A percentile compares a stretch with the other conserved stretches of the same genome.
These are phyloP conservation scores for Micromesistius poutassou DNA, from an alignment of 2,797 vertebrate genomes.

Conservation along the genomic window DNA sequence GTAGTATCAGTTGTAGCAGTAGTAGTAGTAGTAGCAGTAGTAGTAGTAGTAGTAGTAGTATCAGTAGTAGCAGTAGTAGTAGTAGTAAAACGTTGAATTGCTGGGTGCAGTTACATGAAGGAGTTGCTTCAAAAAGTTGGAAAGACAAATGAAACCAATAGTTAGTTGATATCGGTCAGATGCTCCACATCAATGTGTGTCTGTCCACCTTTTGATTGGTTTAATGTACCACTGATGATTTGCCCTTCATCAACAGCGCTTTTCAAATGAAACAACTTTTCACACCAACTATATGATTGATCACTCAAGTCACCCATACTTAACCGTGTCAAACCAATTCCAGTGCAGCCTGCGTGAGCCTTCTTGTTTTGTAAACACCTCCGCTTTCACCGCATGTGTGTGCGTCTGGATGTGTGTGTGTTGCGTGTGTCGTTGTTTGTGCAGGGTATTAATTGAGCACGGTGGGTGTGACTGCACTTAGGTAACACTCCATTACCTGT, in stretches of 20 bases:
- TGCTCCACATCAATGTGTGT: too few relatives aligned
- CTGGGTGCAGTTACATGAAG: too few relatives aligned
- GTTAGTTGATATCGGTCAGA: too few relatives aligned
- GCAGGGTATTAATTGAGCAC: constrained; percentile 45
- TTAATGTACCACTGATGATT: constrained; percentile 12
- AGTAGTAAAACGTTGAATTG: too few relatives aligned
- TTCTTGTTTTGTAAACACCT: constrained; percentile 26
- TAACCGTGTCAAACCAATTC: constrained; percentile 15
- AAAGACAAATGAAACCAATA: too few relatives aligned
- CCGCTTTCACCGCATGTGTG: background rate
- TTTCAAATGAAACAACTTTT: constrained; percentile 32
- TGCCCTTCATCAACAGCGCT: constrained; percentile 21
- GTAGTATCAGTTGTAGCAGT: too few relatives aligned
- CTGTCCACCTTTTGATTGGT: background rate
- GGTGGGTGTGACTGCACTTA: constrained; percentile 46
- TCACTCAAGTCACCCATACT: constrained; percentile 36
- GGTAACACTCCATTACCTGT: constrained; percentile 61
- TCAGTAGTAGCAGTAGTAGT: too few relatives aligned
- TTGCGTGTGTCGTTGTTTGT: background rate
- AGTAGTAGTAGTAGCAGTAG: too few relatives aligned
- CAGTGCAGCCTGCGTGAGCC: constrained; percentile 25
- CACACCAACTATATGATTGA: constrained; percentile 32
- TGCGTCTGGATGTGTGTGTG: constrained; percentile 20
- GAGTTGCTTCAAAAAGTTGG: too few relatives aligned
- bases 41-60: too few relatives aligned